These are phyloP conservation scores for Phocides pigmalion DNA, from an alignment of 1,140 invertebrate species.

Conservation along the genomic window DNA sequence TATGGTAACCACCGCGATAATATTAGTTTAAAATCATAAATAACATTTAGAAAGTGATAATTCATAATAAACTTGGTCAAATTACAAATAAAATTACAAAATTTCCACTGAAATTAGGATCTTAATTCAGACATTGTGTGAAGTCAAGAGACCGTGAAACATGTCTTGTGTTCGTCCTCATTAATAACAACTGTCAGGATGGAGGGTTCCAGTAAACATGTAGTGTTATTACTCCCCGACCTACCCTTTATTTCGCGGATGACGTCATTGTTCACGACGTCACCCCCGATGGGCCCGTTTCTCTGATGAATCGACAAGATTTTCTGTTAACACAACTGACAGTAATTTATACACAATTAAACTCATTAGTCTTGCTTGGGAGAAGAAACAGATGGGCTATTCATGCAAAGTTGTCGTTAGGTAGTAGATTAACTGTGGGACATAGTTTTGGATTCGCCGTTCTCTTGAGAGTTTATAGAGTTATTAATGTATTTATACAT, in stretches of 20 bases:
- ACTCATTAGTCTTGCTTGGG: background rate
- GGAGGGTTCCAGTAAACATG: constrained; percentile 17
- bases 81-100: background rate
- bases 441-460: background rate
- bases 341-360: constrained; percentile 14
- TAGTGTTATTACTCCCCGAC: constrained; percentile 18
- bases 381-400: background rate
- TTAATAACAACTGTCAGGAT: constrained; percentile 19
- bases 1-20: too few relatives aligned
- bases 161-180: constrained; percentile 16
- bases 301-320: constrained; percentile 15
- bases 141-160: constrained; percentile 22
- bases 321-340: constrained; percentile 2
- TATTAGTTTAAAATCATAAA: too few relatives aligned
- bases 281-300: constrained; percentile 3
- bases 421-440: background rate
- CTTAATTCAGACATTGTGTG: constrained; percentile 20
- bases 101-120: constrained; percentile 1
- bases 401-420: background rate
- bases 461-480: background rate
- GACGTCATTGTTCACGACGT: constrained; percentile 20
- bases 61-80: too few relatives aligned
- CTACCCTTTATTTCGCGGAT: constrained; percentile 24
- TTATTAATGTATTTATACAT: background rate
- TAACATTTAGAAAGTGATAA: too few relatives aligned